A percentile compares a stretch with the other conserved stretches of the same genome.
Evolutionary conservation across 2,113 vertebrate genomes (phyloP).

Genomic region (Salvelinus alpinus): DNA sequence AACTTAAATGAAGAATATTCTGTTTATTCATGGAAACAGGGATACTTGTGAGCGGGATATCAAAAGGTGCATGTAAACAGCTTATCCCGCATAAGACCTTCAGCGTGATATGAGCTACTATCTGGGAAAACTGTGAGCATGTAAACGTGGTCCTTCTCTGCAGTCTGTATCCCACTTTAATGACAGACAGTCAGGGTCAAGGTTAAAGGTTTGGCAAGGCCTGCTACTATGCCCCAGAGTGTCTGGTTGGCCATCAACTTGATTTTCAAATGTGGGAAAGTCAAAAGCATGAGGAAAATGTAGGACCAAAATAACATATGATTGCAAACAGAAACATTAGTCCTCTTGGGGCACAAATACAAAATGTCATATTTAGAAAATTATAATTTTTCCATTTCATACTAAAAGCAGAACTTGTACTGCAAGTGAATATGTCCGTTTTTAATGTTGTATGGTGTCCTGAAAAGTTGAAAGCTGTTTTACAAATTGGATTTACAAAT

Average conservation of each 20-base stretch:
- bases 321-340: neutral
- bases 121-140: too few relatives aligned
- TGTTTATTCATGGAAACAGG: too few relatives aligned
- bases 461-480: conserved; percentile 19
- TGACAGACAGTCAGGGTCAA: neutral
- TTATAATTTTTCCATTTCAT: neutral
- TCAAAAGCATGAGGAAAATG: conserved; percentile 1
- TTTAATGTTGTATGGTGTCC: neutral
- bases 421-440: neutral
- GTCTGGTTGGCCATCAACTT: neutral
- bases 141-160: neutral
- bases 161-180: neutral
- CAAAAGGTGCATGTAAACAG: too few relatives aligned
- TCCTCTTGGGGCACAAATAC: neutral
- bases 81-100: too few relatives aligned
- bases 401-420: neutral
- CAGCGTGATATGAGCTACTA: too few relatives aligned
- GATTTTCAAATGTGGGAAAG: conserved; percentile 5
- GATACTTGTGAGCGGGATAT: too few relatives aligned
- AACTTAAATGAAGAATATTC: too few relatives aligned
- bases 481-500: conserved; percentile 1
- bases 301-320: neutral
- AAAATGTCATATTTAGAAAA: conserved; percentile 6
- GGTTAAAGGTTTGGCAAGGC: neutral
- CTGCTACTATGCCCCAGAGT: conserved; percentile 1